A percentile compares a stretch with the other conserved stretches of the same genome.
Evolutionary conservation across 2,113 vertebrate species (phyloP).

Genomic region (Balaeniceps rex): DNA sequence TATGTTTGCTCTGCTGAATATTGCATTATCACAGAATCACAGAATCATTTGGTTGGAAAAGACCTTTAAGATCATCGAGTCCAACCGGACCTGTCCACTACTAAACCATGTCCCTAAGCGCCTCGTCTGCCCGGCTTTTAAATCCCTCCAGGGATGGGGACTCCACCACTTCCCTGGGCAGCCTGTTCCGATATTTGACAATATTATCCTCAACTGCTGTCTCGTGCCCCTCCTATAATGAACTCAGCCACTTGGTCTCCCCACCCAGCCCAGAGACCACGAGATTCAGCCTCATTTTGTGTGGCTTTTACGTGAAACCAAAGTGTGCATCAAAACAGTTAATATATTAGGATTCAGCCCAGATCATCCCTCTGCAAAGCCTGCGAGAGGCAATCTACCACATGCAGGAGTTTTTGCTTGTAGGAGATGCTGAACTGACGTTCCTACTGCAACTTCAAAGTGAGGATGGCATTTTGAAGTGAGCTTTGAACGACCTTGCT

Average conservation of each 20-base stretch:
- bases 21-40: too few relatives aligned
- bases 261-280: background rate
- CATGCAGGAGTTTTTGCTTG: conserved; percentile 39
- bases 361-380: conserved; percentile 16
- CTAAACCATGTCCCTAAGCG: too few relatives aligned
- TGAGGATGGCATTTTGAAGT: conserved; percentile 24
- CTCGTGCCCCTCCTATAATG: fast-evolving
- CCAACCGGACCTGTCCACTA: too few relatives aligned
- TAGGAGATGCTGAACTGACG: conserved; percentile 44
- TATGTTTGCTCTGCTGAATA: background rate
- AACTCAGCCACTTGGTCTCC: background rate
- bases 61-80: too few relatives aligned
- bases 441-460: conserved; percentile 42
- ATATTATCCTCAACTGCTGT: background rate
- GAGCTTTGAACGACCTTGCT: conserved; percentile 34
- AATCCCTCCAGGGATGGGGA: too few relatives aligned
- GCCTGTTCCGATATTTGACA: too few relatives aligned
- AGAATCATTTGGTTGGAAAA: too few relatives aligned
- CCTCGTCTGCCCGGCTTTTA: too few relatives aligned
- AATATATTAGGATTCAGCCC: conserved; percentile 36
- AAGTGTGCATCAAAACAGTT: background rate
- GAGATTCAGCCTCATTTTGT: background rate
- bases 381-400: conserved; percentile 52
- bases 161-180: too few relatives aligned
- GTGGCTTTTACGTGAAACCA: background rate